Conservation (phyloP, 2,888 invertebrate genomes). For the Cerastoderma edule region DNA sequence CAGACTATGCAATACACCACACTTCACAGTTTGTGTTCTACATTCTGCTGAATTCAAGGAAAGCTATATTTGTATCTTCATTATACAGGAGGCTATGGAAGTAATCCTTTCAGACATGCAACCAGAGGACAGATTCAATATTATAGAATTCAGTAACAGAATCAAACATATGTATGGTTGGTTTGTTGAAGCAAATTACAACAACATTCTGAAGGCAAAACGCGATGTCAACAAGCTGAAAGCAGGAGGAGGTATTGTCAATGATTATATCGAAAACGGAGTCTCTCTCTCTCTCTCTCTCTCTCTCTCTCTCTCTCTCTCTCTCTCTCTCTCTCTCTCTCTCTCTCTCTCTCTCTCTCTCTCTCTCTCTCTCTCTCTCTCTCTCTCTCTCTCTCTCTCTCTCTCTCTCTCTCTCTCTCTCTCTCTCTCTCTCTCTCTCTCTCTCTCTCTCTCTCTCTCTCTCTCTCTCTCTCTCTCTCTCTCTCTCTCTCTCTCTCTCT, state of each 20-base stretch:
- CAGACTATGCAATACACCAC: background rate
- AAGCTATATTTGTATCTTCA: background rate
- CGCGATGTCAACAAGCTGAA: conserved; percentile 19
- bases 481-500: no score
- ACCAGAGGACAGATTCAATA: conserved; percentile 66
- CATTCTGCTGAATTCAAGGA: background rate
- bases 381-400: no score
- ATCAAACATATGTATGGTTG: conserved; percentile 36
- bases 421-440: no score
- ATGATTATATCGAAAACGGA: background rate
- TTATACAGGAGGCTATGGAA: conserved; percentile 72
- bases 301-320: background rate
- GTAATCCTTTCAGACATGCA: conserved; percentile 60
- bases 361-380: no score
- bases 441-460: no score
- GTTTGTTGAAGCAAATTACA: conserved; percentile 29
- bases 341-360: no score
- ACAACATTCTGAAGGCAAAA: conserved; percentile 34
- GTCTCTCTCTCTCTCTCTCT: background rate
- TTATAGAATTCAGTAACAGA: conserved; percentile 52
- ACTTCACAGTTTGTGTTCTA: background rate
- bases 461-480: no score
- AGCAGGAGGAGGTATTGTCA: conserved; percentile 44
- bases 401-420: no score
- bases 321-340: background rate